Evolutionary conservation across 2,113 vertebrate genomes (phyloP), one percentile per base, ranked within the genome.

Genomic region (Chaetodon auriga): DNA sequence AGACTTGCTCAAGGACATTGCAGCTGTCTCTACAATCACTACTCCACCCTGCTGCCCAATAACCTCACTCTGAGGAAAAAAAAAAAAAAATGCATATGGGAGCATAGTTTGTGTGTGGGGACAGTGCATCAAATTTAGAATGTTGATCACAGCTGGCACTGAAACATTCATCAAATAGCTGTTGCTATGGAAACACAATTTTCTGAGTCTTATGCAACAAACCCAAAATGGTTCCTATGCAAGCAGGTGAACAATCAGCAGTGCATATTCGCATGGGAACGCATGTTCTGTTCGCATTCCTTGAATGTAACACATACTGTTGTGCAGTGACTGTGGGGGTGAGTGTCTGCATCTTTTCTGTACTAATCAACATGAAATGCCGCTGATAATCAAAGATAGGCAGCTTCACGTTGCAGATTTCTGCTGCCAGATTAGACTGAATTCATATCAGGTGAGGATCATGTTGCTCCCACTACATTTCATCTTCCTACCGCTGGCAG

Each of bases 101-200:
- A 60, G 36, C 49, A 64, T 4, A 4, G 19, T 61, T 80, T 58
- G 54, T 75, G 35, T 55, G 66, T 71, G 38, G 51, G 63, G 61
- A 86, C 54, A 45, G 2, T 15, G 55, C 79, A 78, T 86, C 57
- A 71, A 55, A 90, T 87, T 90, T 81, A 75, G n/a, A 54, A 68
- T 79, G 80, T 63, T 66, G 45, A 86, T 85, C 80, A 81, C 63
- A 75, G 66, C 77, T 76, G 81, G 64, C 65, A 74, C 64, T 21
- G 45, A 72, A 70, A 82, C 65, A 76, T 87, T 88, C 79, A 80
- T 80, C 71, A 87, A 87, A 81, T 71, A 82, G 84, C 61, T 76
- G 92, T 93, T 93, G 87, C 89, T 85, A 93, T 91, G 89, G 92
- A 87, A 84, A 94, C 93, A 57, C 55, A 73, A 9, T 68, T 63